Evolutionary conservation across 2,888 invertebrate species (phyloP).

Genomic region (Aphrophora alni): DNA sequence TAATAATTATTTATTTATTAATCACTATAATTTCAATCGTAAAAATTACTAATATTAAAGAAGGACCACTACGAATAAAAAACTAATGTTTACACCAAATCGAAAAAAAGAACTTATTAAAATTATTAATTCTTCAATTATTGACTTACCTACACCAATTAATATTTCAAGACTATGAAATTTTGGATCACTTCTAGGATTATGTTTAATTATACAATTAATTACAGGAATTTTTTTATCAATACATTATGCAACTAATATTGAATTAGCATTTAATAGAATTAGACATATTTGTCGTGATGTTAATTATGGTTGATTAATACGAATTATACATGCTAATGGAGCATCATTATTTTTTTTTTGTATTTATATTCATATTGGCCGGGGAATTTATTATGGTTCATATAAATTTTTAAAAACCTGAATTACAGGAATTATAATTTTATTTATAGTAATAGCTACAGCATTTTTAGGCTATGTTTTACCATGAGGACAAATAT

Average conservation of each 20-base stretch:
- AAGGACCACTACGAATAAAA: constrained; percentile 60
- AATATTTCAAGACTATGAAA: not conserved
- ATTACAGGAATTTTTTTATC: constrained; percentile 65
- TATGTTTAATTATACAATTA: not conserved
- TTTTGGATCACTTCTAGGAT: not conserved
- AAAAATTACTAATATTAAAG: constrained; percentile 65
- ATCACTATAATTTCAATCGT: constrained; percentile 65
- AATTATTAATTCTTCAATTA: constrained; percentile 66
- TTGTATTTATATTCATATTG: not conserved
- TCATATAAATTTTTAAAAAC: constrained; percentile 54
- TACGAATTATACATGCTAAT: constrained; percentile 53
- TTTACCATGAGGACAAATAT: constrained; percentile 81
- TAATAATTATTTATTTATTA: constrained; percentile 34
- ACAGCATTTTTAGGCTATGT: constrained; percentile 82
- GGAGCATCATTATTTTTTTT: not conserved
- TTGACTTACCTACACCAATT: constrained; percentile 57
- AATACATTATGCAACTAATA: constrained; percentile 71
- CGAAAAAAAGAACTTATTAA: constrained; percentile 57
- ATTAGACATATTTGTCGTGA: constrained; percentile 73
- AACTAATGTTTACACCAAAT: constrained; percentile 50
- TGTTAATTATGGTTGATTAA: constrained; percentile 73
- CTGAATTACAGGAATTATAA: constrained; percentile 70
- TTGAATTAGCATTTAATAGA: constrained; percentile 69
- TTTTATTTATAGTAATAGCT: constrained; percentile 73
- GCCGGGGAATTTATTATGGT: not conserved